Evolutionary conservation across 2,113 vertebrate genomes (phyloP).

Genomic region (Bos indicus): DNA sequence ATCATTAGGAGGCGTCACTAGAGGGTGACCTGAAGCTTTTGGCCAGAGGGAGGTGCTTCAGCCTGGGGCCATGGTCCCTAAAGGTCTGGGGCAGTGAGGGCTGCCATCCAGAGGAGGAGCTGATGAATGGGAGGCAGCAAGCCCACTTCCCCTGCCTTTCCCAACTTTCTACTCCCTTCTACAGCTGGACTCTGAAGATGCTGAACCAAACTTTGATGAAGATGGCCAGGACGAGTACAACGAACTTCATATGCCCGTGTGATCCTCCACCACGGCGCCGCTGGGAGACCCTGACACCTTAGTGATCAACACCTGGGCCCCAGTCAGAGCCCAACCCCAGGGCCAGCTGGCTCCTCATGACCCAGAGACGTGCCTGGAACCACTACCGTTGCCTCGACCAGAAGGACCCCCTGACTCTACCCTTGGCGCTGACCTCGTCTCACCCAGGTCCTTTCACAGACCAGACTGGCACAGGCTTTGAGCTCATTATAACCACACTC

Average conservation of each 20-base stretch:
- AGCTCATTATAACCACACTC: constrained; percentile 72
- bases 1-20: background rate
- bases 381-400: background rate
- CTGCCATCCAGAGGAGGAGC: background rate
- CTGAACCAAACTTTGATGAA: constrained; percentile 95
- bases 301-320: background rate
- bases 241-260: constrained; percentile 98
- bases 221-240: constrained; percentile 97
- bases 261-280: constrained; percentile 40
- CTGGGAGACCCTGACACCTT: background rate
- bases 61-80: background rate
- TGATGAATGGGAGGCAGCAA: fast-evolving
- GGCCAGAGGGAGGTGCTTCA: background rate
- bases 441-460: constrained; percentile 5
- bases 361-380: constrained; percentile 10
- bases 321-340: background rate
- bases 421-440: background rate
- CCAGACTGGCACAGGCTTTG: constrained; percentile 46
- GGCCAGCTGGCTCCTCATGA: background rate
- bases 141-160: background rate
- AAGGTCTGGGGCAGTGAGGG: background rate
- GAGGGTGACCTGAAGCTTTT: background rate
- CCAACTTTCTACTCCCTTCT: constrained; percentile 39
- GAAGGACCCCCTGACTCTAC: background rate
- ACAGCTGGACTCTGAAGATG: constrained; percentile 95